A percentile compares a stretch with the other conserved stretches of the same genome.
phyloP scores from a whole-genome alignment of 2,113 vertebrate genomes.

The Lophochroa leadbeateri region DNA sequence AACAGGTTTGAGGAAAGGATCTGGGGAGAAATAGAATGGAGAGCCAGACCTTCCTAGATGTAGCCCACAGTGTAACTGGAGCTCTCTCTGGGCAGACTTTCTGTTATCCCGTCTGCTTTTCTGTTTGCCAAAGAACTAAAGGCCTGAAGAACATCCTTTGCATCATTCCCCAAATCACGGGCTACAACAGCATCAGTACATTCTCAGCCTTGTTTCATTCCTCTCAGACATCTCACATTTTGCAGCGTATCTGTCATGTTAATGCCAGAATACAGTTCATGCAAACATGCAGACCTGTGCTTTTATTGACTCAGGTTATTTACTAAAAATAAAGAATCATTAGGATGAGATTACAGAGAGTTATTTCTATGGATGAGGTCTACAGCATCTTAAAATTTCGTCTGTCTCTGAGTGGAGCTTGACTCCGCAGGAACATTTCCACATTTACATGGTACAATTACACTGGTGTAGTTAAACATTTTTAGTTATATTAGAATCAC shows the following conservation, averaged over 20 bases:
- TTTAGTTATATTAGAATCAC: neutral
- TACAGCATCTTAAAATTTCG: neutral
- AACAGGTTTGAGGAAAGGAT: neutral
- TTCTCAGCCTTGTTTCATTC: neutral
- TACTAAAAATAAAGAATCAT: neutral
- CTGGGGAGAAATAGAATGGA: neutral
- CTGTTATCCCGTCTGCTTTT: neutral
- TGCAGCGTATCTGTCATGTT: neutral
- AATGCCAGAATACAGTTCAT: neutral
- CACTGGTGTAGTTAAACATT: neutral
- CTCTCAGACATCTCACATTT: neutral
- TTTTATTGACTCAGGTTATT: neutral
- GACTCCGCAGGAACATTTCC: neutral
- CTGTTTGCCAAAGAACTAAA: neutral
- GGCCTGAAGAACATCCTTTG: neutral
- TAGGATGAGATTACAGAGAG: neutral
- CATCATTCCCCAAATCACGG: neutral
- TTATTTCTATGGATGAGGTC: neutral
- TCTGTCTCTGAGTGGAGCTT: neutral
- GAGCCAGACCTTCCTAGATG: neutral
- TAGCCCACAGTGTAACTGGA: neutral
- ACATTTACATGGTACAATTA: neutral
- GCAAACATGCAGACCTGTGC: neutral
- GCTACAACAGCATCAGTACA: neutral
- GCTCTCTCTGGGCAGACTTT: neutral